Conservation (phyloP, 2,888 invertebrate species). For the Drosophila tanythrix region DNA sequence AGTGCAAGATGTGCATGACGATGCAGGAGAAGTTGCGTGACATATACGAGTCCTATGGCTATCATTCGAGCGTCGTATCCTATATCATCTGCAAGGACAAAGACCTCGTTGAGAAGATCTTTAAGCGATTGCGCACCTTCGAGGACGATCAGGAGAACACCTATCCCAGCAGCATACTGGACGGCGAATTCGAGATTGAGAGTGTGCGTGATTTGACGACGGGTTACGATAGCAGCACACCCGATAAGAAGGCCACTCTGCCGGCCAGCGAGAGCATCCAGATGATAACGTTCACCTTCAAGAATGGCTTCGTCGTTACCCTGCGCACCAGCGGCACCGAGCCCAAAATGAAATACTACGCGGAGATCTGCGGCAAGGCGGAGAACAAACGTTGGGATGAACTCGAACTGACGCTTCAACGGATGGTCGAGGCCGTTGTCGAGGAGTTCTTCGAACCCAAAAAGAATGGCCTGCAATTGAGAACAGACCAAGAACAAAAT, state of each 20-base stretch:
- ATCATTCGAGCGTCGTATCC: conserved; percentile 93
- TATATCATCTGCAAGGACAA: conserved; percentile 95
- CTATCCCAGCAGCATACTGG: conserved; percentile 89
- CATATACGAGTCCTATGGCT: conserved; percentile 94
- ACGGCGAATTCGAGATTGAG: conserved; percentile 88
- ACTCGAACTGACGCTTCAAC: conserved; percentile 87
- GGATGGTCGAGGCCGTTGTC: conserved; percentile 91
- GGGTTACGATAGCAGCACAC: conserved; percentile 90
- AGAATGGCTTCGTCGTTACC: conserved; percentile 93
- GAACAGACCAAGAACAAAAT: conserved; percentile 29
- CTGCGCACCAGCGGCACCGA: conserved; percentile 99
- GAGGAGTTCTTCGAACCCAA: conserved; percentile 92
- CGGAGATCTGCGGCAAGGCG: conserved; percentile 92
- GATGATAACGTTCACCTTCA: conserved; percentile 98
- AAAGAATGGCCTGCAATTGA: conserved; percentile 86
- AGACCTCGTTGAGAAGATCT: conserved; percentile 89
- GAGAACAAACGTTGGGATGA: conserved; percentile 88
- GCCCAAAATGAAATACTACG: conserved; percentile 99
- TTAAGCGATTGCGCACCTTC: conserved; percentile 92
- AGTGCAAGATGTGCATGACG: conserved; percentile 86
- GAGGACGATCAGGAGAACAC: conserved; percentile 85
- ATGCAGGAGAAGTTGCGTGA: conserved; percentile 89
- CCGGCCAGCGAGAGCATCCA: conserved; percentile 89
- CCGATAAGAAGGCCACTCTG: conserved; percentile 89
- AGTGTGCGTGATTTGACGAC: conserved; percentile 94